Percentiles rank a stretch among this genome's conserved stretches.
These are phyloP conservation scores for Otolemur crassicaudatus DNA, from an alignment of 2,797 vertebrate genomes.

Conservation along the genomic window DNA sequence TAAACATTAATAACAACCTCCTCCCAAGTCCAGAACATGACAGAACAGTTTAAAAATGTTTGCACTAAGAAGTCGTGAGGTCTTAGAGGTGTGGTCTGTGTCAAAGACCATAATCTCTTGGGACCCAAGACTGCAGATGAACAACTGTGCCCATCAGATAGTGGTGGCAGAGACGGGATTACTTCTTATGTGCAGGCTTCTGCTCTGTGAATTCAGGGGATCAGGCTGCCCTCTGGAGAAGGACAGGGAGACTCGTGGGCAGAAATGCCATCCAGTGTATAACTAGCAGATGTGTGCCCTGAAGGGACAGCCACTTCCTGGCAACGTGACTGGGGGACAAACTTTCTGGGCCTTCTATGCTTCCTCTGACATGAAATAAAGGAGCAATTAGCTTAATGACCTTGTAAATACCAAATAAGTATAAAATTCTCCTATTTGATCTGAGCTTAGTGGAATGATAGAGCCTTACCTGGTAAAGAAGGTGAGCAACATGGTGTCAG, in stretches of 20 bases:
- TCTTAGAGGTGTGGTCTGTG: background rate
- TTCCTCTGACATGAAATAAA: conserved; percentile 36
- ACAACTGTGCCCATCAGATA: background rate
- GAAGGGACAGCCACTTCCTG: background rate
- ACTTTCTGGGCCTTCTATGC: background rate
- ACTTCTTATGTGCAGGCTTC: background rate
- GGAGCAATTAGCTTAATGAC: background rate
- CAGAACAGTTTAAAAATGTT: background rate
- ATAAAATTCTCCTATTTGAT: conserved; percentile 29
- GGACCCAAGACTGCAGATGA: background rate
- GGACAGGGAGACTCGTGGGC: background rate
- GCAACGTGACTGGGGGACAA: background rate
- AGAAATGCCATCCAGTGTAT: background rate
- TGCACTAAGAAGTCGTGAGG: background rate
- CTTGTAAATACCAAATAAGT: background rate
- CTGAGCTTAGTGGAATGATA: conserved; percentile 5
- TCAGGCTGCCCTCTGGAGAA: background rate
- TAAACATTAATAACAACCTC: background rate
- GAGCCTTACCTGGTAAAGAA: background rate
- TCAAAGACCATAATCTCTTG: background rate
- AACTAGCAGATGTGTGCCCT: background rate
- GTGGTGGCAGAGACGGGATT: background rate
- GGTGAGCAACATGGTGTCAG: background rate
- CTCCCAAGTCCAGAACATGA: background rate
- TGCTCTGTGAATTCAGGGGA: background rate